These are phyloP conservation scores for Salvator merianae DNA, from an alignment of 2,113 vertebrate species.

Conservation along the genomic window DNA sequence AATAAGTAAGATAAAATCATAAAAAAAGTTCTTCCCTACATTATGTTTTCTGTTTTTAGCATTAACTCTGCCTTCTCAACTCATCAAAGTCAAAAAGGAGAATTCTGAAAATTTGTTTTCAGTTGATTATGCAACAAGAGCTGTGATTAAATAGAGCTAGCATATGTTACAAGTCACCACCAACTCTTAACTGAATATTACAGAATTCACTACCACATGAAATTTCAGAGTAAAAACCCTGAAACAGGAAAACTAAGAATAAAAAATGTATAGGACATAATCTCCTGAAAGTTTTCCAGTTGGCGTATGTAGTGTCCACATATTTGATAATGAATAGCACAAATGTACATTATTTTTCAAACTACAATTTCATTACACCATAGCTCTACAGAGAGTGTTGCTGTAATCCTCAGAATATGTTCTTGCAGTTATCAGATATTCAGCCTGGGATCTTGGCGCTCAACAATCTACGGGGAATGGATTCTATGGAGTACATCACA, in stretches of 20 bases:
- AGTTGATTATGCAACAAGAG: slow-evolving; percentile 25
- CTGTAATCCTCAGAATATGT: neutral
- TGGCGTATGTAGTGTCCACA: neutral
- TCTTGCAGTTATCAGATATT: no score
- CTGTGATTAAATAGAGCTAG: slow-evolving; percentile 31
- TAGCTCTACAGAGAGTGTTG: neutral
- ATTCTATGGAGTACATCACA: no score
- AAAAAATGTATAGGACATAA: neutral
- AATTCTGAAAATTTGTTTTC: slow-evolving; percentile 12
- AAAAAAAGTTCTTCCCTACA: neutral
- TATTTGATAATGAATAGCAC: neutral
- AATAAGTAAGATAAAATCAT: neutral
- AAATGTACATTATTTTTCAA: neutral
- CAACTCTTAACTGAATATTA: slow-evolving; percentile 27
- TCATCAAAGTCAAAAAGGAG: slow-evolving; percentile 18
- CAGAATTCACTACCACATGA: slow-evolving; percentile 26
- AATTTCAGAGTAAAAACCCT: slow-evolving; percentile 46
- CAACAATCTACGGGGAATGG: no score
- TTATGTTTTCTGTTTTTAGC: neutral
- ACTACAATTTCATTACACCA: neutral
- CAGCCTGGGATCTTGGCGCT: no score
- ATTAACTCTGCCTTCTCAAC: neutral
- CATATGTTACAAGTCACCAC: neutral
- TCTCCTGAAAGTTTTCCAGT: neutral
- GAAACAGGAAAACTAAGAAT: neutral